Base-by-base conservation (phyloP, 1,140 invertebrate species). In the Phthorimaea operculella region DNA sequence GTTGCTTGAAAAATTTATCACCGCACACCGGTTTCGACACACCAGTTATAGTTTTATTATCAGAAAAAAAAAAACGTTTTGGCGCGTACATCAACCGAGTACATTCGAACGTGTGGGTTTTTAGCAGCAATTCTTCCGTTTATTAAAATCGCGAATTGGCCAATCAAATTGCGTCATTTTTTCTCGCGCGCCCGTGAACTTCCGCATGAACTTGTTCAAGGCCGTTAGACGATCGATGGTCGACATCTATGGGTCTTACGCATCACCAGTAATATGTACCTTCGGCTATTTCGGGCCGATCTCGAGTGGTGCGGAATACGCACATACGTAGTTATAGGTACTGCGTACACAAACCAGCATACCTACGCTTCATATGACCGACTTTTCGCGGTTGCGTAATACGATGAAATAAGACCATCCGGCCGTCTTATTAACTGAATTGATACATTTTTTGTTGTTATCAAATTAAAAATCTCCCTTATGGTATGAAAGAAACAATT, bases 131-230 rank as follows among this genome's bases (percentile, higher is more conserved):
- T 44, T 45, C 50, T 59, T 51, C 45, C 34, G 52, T 59, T 62
- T 60, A 63, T 66, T 69, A 66, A 66, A 33, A 48, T 47, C 33
- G 15, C 36, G 34, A 56, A 48, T 56, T 66, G 57, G 54, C 49
- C 51, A 63, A 59, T 64, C 59, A 58, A 61, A 58, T 66, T 68
- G 61, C 68, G 68, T 70, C 68, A 66, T 57, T 54, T 59, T 59
- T 68, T 52, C 57, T 61, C 42, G 64, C 55, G 52, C 68, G 83
- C 67, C 82, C 84, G 57, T 86, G 84, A 86, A 85, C 84, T 83
- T 84, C 76, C 70, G 66, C 56, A 61, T 74, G 74, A 75, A 76
- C 78, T 62, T 69, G 57, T 55, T 64, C 80, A 86, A 86, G 84
- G 84, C 74, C 82, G 21, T 28, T 28, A 6, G 6, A 28, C 21